Conservation (phyloP, 2,888 invertebrate genomes). For the Hecatera dysodea region DNA sequence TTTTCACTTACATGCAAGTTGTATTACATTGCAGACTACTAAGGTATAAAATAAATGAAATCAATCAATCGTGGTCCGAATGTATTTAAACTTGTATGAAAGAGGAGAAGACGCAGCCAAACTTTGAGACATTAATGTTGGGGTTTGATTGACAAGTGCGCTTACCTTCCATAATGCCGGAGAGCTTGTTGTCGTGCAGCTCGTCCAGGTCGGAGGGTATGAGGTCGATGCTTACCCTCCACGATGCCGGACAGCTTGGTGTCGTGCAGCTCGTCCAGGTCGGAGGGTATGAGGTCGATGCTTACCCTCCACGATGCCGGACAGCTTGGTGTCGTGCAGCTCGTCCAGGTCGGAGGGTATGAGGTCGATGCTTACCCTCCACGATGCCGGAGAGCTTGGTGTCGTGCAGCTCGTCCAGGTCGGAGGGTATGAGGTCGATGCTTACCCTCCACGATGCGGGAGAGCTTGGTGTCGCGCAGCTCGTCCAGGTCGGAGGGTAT, state of each 20-base stretch:
- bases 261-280: conserved; percentile 92
- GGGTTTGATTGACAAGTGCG: too few species aligned
- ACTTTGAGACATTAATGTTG: too few species aligned
- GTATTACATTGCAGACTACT: too few species aligned
- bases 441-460: too few species aligned
- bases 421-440: conserved; percentile 95
- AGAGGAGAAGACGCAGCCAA: too few species aligned
- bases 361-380: too few species aligned
- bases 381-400: conserved; percentile 63
- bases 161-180: conserved; percentile 67
- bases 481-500: conserved; percentile 95
- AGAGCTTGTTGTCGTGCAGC: conserved; percentile 78
- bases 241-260: conserved; percentile 63
- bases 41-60: too few species aligned
- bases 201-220: conserved; percentile 95
- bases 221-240: too few species aligned
- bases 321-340: conserved; percentile 78
- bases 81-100: too few species aligned
- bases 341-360: conserved; percentile 95
- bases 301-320: too few species aligned
- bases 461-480: conserved; percentile 78
- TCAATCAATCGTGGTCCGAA: too few species aligned
- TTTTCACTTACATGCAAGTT: too few species aligned
- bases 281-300: conserved; percentile 95
- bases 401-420: conserved; percentile 92